These are phyloP conservation scores for Rhizoglyphus robini DNA, from an alignment of 1,140 invertebrate genomes.

Conservation along the genomic window DNA sequence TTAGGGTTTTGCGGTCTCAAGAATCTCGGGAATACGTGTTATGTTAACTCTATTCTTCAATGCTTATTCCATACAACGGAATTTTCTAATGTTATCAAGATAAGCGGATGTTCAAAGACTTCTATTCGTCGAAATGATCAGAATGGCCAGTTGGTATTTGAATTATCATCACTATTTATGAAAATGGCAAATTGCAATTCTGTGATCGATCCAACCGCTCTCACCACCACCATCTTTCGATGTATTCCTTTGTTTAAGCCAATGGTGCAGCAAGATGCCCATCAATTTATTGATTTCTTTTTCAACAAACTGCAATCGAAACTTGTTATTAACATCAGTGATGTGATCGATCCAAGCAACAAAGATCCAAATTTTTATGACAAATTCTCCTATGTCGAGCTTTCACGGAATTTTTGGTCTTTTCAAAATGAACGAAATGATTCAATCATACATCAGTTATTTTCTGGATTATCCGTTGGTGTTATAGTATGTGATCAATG, in stretches of 20 bases:
- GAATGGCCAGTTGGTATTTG: constrained; percentile 52
- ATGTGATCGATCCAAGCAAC: background rate
- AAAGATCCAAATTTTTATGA: constrained; percentile 15
- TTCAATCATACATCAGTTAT: constrained; percentile 63
- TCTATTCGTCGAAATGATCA: constrained; percentile 29
- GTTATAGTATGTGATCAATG: constrained; percentile 63
- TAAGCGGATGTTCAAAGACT: constrained; percentile 22
- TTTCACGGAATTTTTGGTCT: constrained; percentile 50
- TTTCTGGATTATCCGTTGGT: constrained; percentile 75
- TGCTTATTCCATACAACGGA: constrained; percentile 56
- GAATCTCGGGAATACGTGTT: constrained; percentile 46
- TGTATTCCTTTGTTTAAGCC: constrained; percentile 62
- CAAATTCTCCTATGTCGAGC: background rate
- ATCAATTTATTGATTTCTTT: constrained; percentile 80
- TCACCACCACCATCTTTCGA: constrained; percentile 51
- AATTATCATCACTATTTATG: constrained; percentile 56
- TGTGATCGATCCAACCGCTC: constrained; percentile 59
- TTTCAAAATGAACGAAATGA: constrained; percentile 53
- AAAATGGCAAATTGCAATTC: constrained; percentile 55
- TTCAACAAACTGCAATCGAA: constrained; percentile 82
- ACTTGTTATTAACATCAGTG: constrained; percentile 44
- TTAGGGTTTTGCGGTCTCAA: no score
- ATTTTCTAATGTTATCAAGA: constrained; percentile 56
- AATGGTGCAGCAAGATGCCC: constrained; percentile 80
- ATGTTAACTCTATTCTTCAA: constrained; percentile 49